phyloP scores from a whole-genome alignment of 2,113 vertebrate genomes.

The Aegithalos caudatus region DNA sequence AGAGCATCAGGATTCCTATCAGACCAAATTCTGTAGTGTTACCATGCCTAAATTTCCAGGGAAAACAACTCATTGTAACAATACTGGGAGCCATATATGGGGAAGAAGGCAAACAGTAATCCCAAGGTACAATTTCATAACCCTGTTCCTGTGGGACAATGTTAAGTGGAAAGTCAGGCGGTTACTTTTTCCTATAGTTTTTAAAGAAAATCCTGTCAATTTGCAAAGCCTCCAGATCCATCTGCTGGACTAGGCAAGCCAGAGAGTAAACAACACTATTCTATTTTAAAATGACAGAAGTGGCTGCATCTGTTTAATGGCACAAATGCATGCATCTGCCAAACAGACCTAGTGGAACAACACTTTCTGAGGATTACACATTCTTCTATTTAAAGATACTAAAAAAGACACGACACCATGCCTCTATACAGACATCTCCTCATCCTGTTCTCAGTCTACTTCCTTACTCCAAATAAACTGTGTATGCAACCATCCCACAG shows the following conservation, averaged over 20 bases:
- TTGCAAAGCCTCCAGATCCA: neutral
- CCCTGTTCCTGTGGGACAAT: neutral
- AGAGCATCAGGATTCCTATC: neutral
- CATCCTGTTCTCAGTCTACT: neutral
- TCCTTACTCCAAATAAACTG: neutral
- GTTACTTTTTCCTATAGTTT: neutral
- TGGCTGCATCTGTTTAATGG: conserved; percentile 31
- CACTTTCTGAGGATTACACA: neutral
- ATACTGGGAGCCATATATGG: neutral
- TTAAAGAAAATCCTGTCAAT: neutral
- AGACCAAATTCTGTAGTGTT: neutral
- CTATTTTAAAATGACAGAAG: neutral
- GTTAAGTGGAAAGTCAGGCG: neutral
- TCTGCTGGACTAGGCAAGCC: neutral
- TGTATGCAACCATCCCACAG: neutral
- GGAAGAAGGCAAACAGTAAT: neutral
- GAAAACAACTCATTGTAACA: neutral
- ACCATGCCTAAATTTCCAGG: neutral
- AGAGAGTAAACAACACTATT: neutral
- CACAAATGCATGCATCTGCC: conserved; percentile 15
- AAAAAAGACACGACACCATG: neutral
- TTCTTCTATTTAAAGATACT: neutral
- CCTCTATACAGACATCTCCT: neutral
- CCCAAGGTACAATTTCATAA: neutral
- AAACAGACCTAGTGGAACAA: neutral